Base-by-base conservation (phyloP, 2,797 vertebrate genomes). In the Cynopterus sphinx region DNA sequence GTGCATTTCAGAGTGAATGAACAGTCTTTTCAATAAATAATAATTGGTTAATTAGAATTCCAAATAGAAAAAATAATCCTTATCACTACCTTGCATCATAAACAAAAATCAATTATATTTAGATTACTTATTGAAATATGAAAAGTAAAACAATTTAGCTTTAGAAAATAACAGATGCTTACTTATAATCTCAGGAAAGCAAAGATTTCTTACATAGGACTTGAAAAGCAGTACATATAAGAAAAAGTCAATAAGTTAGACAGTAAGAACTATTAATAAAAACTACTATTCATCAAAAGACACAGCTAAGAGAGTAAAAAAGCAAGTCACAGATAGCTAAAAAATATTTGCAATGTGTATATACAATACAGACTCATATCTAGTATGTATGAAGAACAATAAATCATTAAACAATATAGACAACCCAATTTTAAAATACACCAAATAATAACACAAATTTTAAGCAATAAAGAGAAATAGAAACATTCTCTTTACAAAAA, bases 81-180 rank as follows among this genome's bases (percentile, higher is more conserved):
- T 57, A 41, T 22, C n/a, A 33, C 12, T 90, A 41, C 28, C 17
- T 89, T 31, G 4, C 17, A 46, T 26, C 8, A 43, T 57, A 84
- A 74, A 55, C n/a, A 49, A 63, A 53, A 59, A 19, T 28, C 19
- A 85, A 53, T 59, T 73, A 24, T 22, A 84, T 78, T 71, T 43
- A 88, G 33, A 46, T 28, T 57, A 19, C 28, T 67, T 53, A 74
- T 59, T 9, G 26, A 84, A 83, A 83, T 67, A 19, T 71, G 19
- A 92, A 85, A 81, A 15, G 3, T 81, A 61, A 85, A 85, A 85
- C 19, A 87, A 49, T 26, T 11, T 3, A 78, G 17, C 21, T 79
- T 94, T 68, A 59, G 16, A 85, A 89, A 73, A 74, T 39, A 49
- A 53, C 5, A 81, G 63, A 57, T 74, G 68, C 89, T 91, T 94